A percentile compares a stretch with the other conserved stretches of the same genome.
Conservation (phyloP, 2,113 vertebrate species). For the Pardalotus punctatus region DNA sequence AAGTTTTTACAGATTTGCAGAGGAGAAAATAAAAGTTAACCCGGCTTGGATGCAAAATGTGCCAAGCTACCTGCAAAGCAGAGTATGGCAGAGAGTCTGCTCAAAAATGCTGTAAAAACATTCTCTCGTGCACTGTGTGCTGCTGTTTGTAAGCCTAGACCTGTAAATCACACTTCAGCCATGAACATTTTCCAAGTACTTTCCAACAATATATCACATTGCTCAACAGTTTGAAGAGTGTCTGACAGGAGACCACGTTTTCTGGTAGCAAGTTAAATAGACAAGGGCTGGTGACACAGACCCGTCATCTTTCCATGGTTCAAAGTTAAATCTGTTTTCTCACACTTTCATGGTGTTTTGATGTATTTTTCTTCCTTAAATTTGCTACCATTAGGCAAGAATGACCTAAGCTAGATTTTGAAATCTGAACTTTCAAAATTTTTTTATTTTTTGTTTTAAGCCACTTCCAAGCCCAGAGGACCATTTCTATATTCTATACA, state of each 20-base stretch:
- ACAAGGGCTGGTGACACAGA: background rate
- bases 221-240: background rate
- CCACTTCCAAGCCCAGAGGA: background rate
- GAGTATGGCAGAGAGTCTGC: fast-evolving
- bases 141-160: background rate
- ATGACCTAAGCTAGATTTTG: background rate
- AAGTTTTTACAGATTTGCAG: background rate
- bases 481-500: background rate
- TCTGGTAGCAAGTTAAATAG: background rate
- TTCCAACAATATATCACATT: constrained; percentile 22
- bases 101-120: background rate
- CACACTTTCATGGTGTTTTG: background rate
- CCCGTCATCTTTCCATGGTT: background rate
- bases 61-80: background rate
- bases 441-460: background rate
- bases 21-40: background rate
- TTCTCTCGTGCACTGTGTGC: background rate
- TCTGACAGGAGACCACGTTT: background rate
- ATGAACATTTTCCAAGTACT: background rate
- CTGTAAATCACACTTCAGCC: constrained; percentile 34
- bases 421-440: background rate
- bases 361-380: background rate
- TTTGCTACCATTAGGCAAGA: background rate
- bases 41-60: background rate
- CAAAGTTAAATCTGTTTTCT: background rate